These are phyloP conservation scores for Hemicordylus capensis DNA, from an alignment of 2,113 vertebrate species.

Conservation along the genomic window DNA sequence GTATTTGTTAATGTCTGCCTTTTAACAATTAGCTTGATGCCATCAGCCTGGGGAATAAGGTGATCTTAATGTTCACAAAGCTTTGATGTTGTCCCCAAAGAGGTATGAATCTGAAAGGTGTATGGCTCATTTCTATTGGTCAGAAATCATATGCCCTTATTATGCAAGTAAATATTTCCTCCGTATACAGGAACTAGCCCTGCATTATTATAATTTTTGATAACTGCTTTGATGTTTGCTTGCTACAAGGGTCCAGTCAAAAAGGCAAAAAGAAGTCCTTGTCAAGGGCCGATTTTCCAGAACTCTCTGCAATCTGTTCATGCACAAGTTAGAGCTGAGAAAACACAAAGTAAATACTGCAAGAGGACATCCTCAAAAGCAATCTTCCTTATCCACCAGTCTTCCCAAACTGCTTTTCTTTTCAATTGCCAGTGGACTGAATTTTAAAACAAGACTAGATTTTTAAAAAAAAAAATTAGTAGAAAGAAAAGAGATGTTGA, in stretches of 20 bases:
- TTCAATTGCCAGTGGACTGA: constrained; percentile 41
- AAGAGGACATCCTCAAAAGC: constrained; percentile 31
- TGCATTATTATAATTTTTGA: constrained; percentile 1
- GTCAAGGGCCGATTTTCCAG: constrained; percentile 32
- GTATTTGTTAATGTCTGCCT: constrained; percentile 26
- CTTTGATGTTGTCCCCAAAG: constrained; percentile 24
- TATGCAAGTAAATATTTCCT: background rate
- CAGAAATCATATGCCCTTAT: constrained; percentile 27
- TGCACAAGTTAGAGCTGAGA: constrained; percentile 48
- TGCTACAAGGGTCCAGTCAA: background rate
- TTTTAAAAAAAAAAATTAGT: constrained; percentile 51
- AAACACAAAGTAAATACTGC: constrained; percentile 50
- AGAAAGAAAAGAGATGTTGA: constrained; percentile 27
- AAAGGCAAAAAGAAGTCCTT: constrained; percentile 22
- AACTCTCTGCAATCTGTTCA: constrained; percentile 39
- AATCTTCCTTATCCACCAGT: constrained; percentile 27
- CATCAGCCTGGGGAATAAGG: constrained; percentile 11
- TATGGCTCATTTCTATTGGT: background rate
- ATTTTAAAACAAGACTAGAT: background rate
- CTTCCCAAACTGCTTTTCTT: constrained; percentile 27
- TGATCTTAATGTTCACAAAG: background rate
- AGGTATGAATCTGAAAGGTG: constrained; percentile 2
- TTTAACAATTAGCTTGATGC: constrained; percentile 19
- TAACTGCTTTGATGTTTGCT: background rate
- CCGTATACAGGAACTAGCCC: background rate